These are phyloP conservation scores for Taenioides sp. DNA, from an alignment of 2,797 vertebrate species.

Conservation along the genomic window DNA sequence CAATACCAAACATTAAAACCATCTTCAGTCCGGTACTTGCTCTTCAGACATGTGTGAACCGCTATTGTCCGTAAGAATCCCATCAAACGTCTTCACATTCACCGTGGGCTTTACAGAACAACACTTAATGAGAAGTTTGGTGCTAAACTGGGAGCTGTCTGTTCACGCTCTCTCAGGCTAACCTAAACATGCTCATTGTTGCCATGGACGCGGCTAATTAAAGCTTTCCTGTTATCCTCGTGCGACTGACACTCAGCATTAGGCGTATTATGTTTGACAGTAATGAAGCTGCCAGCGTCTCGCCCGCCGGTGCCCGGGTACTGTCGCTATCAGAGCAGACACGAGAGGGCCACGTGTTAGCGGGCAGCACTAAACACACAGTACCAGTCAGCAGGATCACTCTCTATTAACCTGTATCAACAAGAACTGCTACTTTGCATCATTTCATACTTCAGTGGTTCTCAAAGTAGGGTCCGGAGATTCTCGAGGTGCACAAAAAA, in stretches of 20 bases:
- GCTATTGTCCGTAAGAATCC: not conserved
- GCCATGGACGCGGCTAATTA: constrained; percentile 64
- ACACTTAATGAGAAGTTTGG: constrained; percentile 21
- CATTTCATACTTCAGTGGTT: not conserved
- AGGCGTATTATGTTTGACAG: constrained; percentile 44
- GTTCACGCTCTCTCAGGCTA: constrained; percentile 36
- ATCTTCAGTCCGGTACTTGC: not conserved
- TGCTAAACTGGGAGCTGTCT: constrained; percentile 41
- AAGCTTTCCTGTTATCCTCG: constrained; percentile 50
- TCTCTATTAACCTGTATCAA: too few relatives aligned
- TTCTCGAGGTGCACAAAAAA: not conserved
- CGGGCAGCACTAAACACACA: constrained; percentile 12
- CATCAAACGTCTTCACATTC: not conserved
- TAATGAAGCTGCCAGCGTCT: constrained; percentile 42
- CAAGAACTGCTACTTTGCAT: not conserved
- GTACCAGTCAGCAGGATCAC: not conserved
- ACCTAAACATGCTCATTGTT: constrained; percentile 48
- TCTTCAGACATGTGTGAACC: not conserved
- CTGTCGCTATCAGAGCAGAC: constrained; percentile 28
- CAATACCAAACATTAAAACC: not conserved
- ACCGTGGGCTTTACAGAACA: not conserved
- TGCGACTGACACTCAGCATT: constrained; percentile 61
- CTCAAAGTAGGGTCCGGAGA: not conserved
- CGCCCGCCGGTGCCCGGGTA: constrained; percentile 29
- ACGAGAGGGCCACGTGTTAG: constrained; percentile 11